Evolutionary conservation across 2,888 invertebrate genomes (phyloP).

Genomic region (Sinhomidia bicolor): DNA sequence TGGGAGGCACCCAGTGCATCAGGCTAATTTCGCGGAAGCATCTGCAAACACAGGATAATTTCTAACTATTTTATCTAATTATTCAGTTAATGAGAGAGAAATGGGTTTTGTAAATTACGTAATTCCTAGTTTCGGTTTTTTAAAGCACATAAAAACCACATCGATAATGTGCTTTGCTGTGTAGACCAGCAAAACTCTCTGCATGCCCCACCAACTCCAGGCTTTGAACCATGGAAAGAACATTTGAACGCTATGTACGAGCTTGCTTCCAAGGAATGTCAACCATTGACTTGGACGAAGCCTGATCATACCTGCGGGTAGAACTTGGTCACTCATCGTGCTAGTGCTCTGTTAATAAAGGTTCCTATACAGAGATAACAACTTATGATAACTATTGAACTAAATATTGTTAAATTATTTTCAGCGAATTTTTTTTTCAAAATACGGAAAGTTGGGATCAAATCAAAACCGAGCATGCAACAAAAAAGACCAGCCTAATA

Average conservation of each 20-base stretch:
- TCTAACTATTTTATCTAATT: too few species aligned
- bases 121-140: constrained; percentile 48
- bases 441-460: too few species aligned
- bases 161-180: constrained; percentile 52
- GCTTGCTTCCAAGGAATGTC: constrained; percentile 12
- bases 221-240: constrained; percentile 11
- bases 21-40: constrained; percentile 49
- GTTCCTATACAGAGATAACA: too few species aligned
- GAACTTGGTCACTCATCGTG: background rate
- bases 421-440: too few species aligned
- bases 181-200: constrained; percentile 18
- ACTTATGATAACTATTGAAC: too few species aligned
- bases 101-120: too few species aligned
- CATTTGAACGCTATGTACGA: background rate
- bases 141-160: constrained; percentile 46
- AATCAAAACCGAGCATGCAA: too few species aligned
- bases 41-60: too few species aligned
- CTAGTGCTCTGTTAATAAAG: too few species aligned
- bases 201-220: constrained; percentile 50
- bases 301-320: background rate
- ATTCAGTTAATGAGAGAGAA: too few species aligned
- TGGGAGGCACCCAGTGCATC: constrained; percentile 52
- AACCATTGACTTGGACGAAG: constrained; percentile 61
- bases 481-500: too few species aligned
- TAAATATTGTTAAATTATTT: too few species aligned